A percentile compares a stretch with the other conserved stretches of the same genome.
Evolutionary conservation across 2,113 vertebrate species (phyloP).

Genomic region (Corydoras sp.): DNA sequence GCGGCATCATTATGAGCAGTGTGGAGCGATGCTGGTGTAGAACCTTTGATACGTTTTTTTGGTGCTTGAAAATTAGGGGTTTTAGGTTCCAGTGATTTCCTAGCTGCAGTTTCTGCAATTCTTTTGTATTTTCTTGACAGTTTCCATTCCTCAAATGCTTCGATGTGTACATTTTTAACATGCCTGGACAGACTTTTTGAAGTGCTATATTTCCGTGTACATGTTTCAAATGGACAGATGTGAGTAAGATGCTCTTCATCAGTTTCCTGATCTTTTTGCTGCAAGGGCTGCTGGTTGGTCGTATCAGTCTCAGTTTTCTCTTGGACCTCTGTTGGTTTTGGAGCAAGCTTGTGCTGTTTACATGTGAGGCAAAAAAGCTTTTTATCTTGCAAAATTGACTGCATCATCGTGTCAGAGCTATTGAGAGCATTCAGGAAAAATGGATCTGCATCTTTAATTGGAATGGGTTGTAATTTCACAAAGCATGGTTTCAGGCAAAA

Average conservation of each 20-base stretch:
- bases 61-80: slow-evolving; percentile 31
- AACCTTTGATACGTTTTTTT: slow-evolving; percentile 53
- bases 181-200: slow-evolving; percentile 95
- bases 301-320: background rate
- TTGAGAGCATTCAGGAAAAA: slow-evolving; percentile 21
- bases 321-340: background rate
- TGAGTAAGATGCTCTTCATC: slow-evolving; percentile 70
- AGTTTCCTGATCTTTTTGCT: background rate
- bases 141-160: slow-evolving; percentile 93
- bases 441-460: slow-evolving; percentile 28
- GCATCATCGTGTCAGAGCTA: slow-evolving; percentile 13
- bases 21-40: slow-evolving; percentile 22
- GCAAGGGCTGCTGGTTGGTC: background rate
- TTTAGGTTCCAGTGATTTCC: slow-evolving; percentile 45
- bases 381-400: slow-evolving; percentile 37
- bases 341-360: background rate
- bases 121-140: slow-evolving; percentile 86
- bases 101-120: slow-evolving; percentile 70
- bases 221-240: slow-evolving; percentile 83
- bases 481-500: slow-evolving; percentile 23
- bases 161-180: slow-evolving; percentile 92
- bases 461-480: slow-evolving; percentile 41
- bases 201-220: slow-evolving; percentile 89
- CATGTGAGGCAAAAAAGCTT: slow-evolving; percentile 37
- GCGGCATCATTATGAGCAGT: too few relatives aligned